Base-by-base conservation (phyloP, 1,140 invertebrate species). In the Musca vetustissima region DNA sequence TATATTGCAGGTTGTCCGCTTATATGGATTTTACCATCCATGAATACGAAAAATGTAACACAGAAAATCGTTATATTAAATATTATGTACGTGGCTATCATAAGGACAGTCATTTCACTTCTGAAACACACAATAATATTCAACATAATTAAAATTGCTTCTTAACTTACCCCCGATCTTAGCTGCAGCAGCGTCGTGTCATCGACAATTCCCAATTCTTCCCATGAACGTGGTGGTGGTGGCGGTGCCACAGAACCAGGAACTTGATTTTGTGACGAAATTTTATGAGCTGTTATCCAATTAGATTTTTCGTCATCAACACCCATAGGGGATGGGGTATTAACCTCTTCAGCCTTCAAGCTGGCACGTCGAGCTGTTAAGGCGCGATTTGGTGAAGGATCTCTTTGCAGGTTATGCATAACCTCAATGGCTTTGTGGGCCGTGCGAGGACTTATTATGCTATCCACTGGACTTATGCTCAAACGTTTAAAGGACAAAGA, bases 371-470 rank as follows among this genome's bases (percentile, higher is more conserved):
- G 69, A 0, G 19, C 67, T 8, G 69, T 73, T 7, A 71, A 50
- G 13, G 70, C 21, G 0, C 83, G 78, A 8, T 83, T 76, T 0
- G 86, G 86, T 4, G 85, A 86, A 0, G 85, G 84, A 77, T 86
- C 85, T 0, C 85, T 73, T 72, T 87, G 86, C 49, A 89, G 79
- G 75, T 89, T 89, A 71, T 89, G 88, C 15, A 89, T 78, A 4
- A 89, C 85, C 73, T 89, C 87, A 9, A 89, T 86, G 76, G 87
- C 85, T 64, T 86, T 86, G 72, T 89, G 88, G 15, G 83, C 73
- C 36, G 86, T 75, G 55, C 81, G 78, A 8, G 85, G 84, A 71
- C 84, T 85, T 21, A 84, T 80, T 21, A 83, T 81, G 70, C 84
- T 85, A 19, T 86, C 85, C 0, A 83, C 81, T 28, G 84, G 84